These are phyloP conservation scores for Pedionomus torquatus DNA, from an alignment of 2,113 vertebrate species.

Conservation along the genomic window DNA sequence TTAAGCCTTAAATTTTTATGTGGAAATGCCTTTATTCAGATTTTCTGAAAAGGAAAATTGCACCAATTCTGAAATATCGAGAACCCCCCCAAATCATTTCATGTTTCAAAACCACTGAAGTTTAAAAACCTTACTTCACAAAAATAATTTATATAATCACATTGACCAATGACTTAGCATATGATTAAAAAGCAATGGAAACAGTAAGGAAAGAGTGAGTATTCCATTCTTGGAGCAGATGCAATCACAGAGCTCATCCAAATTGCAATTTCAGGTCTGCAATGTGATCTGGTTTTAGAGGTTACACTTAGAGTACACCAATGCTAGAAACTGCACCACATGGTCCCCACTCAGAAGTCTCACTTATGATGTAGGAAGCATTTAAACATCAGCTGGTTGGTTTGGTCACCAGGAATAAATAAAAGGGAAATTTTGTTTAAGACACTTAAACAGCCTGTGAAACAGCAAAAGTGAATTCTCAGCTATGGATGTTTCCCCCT, in stretches of 20 bases:
- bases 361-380: background rate
- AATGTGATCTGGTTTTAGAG: background rate
- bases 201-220: background rate
- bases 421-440: background rate
- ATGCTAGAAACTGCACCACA: background rate
- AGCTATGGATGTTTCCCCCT: background rate
- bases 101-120: background rate
- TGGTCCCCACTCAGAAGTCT: background rate
- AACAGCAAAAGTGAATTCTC: background rate
- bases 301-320: background rate
- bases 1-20: background rate
- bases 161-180: background rate
- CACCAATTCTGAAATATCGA: background rate
- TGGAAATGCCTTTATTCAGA: background rate
- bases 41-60: background rate
- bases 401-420: background rate
- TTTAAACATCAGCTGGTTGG: background rate
- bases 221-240: background rate
- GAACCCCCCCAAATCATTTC: background rate
- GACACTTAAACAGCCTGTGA: background rate
- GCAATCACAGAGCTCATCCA: background rate
- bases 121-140: background rate
- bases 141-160: background rate
- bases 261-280: background rate
- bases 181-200: background rate